Base-by-base conservation (phyloP, 92 coral and sea anemone genomes). In the Plumapathes pennacea region DNA sequence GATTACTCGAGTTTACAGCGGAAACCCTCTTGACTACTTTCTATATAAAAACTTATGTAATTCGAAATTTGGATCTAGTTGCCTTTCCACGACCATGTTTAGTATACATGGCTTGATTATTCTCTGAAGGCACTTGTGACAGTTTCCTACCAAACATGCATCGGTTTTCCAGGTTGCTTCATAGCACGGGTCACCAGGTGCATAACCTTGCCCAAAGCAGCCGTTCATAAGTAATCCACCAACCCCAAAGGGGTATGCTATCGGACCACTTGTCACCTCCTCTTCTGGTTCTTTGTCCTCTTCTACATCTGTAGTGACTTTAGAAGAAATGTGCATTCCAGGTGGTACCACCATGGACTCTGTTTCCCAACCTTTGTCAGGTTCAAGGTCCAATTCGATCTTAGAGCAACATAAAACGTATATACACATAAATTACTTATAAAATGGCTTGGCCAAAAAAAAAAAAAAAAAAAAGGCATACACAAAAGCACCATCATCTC, bases 281-380 rank as follows among this genome's bases (percentile, higher is more conserved):
- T 47, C 13, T 15, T 42, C 59, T 18, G 18, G 20, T 31, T 15
- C 19, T 31, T 32, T 25, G 0, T 29, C 57, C 4, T 37, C 33
- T n/a, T n/a, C n/a, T n/a, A n/a, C n/a, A n/a, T n/a, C n/a, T 29
- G 30, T 47, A 2, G 26, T 12, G 1, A 64, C 21, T 25, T 51
- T 37, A 10, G 71, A 46, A 24, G 7, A 32, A 32, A 64, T 49
- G 62, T 64, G 71, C 23, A 46, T 46, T 32, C 71, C 71, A 32
- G 71, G 48, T 5, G 71, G 71, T 10, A 33, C 23, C 46, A 63
- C 46, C 60, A 63, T 32, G 9, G 46, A 57, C 12, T 63, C 71
- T 20, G 10, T 64, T 32, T 36, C 8, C 71, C 71, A 64, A 6
- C 71, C 71, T 49, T 64, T 64, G 36, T 64, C 71, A 1, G 71